Evolutionary conservation across 2,797 vertebrate species (phyloP), one percentile per base, ranked within the genome.

Genomic region (Allobates femoralis): DNA sequence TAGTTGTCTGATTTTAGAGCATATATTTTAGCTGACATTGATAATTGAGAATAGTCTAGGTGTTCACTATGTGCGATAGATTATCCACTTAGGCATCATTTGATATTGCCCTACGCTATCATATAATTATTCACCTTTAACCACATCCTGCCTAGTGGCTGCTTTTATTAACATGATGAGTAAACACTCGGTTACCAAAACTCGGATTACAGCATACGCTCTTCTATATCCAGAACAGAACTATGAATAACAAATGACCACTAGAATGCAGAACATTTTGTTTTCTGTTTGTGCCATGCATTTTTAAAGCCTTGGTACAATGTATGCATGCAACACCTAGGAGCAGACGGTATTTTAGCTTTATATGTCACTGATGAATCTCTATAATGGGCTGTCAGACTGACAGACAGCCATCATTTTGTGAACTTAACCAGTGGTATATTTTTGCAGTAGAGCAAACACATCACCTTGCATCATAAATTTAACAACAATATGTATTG

Each of bases 91-190:
- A 79, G 53, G 30, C 34, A 4, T 80, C 76, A 81, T 80, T 86
- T 81, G 34, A 56, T 80, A 23, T n/a, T 64, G 41, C 28, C 46
- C 53, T 74, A 37, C 46, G 62, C 37, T 86, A 67, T 80, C 66
- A 53, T 86, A 62, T 64, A 23, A 28, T 85, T 30, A 32, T 81
- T 86, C 21, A 86, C 84, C 30, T 85, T 55, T 69, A 60, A 64
- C 84, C 78, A 86, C 84, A 86, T 86, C 84, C 84, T 86, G 78
- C 19, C 77, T 60, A 32, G 55, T 75, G 81, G 50, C 55, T 74
- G 84, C 67, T 81, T 75, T 86, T 80, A 80, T 34, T 16, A 41
- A 28, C 28, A 41, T 26, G 69, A 60, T 75, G 34, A 60, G 37
- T 69, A 74, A 60, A 75, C 58, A 74, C 21, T 18, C 53, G 46